Percentiles rank a stretch among this genome's conserved stretches.
These are phyloP conservation scores for Euzophera pinguis DNA, from an alignment of 2,888 invertebrate species.

Conservation along the genomic window DNA sequence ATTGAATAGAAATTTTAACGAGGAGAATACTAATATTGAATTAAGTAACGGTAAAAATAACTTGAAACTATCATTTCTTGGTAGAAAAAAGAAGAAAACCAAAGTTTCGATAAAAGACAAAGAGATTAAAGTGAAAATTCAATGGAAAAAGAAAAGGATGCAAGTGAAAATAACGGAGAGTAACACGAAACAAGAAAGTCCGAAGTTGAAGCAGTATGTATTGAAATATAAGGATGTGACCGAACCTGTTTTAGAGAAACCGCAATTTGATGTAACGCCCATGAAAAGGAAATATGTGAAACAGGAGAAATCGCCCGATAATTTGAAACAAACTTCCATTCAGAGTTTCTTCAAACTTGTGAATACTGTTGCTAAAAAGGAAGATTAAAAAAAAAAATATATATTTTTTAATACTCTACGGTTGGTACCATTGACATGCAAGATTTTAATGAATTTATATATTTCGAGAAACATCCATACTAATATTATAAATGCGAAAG, in stretches of 20 bases:
- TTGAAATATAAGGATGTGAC: slow-evolving; percentile 35
- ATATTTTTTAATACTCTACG: too few relatives aligned
- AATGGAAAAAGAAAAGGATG: slow-evolving; percentile 39
- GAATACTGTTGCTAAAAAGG: background rate
- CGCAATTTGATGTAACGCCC: slow-evolving; percentile 36
- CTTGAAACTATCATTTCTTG: slow-evolving; percentile 14
- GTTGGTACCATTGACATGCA: too few relatives aligned
- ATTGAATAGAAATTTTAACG: background rate
- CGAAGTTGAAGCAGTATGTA: slow-evolving; percentile 46
- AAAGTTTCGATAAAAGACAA: slow-evolving; percentile 31
- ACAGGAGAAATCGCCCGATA: slow-evolving; percentile 41
- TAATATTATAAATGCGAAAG: too few relatives aligned
- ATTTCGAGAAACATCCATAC: too few relatives aligned
- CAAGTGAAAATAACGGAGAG: slow-evolving; percentile 41
- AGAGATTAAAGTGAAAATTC: slow-evolving; percentile 49
- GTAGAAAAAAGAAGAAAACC: slow-evolving; percentile 16
- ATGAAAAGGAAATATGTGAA: slow-evolving; percentile 40
- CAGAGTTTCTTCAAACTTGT: slow-evolving; percentile 49
- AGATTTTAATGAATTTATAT: too few relatives aligned
- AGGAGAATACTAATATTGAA: background rate
- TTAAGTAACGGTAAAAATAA: background rate
- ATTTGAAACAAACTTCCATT: slow-evolving; percentile 55
- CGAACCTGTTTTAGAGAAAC: slow-evolving; percentile 32
- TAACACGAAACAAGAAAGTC: slow-evolving; percentile 17
- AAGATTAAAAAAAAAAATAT: background rate